These are phyloP conservation scores for Parasteatoda lunata DNA, from an alignment of 2,888 invertebrate species.

Conservation along the genomic window DNA sequence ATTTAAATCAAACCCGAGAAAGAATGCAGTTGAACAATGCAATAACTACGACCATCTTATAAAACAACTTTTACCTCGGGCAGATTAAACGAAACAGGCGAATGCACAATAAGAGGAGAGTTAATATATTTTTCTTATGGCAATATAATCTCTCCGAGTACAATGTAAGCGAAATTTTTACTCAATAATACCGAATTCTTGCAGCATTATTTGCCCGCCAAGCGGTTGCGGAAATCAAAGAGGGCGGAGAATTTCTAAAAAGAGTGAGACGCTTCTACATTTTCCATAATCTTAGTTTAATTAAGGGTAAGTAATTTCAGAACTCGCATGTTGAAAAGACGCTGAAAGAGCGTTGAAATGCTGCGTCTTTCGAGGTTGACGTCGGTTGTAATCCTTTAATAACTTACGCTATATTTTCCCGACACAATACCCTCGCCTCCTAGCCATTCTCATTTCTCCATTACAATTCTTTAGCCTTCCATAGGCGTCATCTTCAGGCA, in stretches of 20 bases:
- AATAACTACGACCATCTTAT: no score
- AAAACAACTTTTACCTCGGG: not conserved
- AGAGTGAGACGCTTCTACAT: conserved; percentile 48
- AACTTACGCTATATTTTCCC: conserved; percentile 46
- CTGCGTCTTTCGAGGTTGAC: conserved; percentile 3
- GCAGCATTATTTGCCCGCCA: conserved; percentile 36
- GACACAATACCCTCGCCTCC: conserved; percentile 41
- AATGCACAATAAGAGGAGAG: not conserved
- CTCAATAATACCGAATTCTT: conserved; percentile 40
- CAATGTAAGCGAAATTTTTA: conserved; percentile 53
- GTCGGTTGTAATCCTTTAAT: conserved; percentile 60
- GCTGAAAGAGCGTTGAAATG: not conserved
- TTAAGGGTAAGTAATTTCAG: conserved; percentile 67
- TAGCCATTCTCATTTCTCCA: conserved; percentile 2
- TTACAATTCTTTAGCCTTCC: conserved; percentile 21
- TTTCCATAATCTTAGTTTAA: conserved; percentile 67
- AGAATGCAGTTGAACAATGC: no score
- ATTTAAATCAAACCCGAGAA: no score
- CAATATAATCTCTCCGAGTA: conserved; percentile 36
- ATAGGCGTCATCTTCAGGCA: conserved; percentile 15
- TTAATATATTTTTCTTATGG: conserved; percentile 3
- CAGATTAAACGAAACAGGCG: not conserved
- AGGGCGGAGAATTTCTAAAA: conserved; percentile 3
- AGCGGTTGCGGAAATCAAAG: not conserved
- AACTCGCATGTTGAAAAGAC: not conserved